phyloP scores from a whole-genome alignment of 2,888 invertebrate species.

The Chalcis sispes region DNA sequence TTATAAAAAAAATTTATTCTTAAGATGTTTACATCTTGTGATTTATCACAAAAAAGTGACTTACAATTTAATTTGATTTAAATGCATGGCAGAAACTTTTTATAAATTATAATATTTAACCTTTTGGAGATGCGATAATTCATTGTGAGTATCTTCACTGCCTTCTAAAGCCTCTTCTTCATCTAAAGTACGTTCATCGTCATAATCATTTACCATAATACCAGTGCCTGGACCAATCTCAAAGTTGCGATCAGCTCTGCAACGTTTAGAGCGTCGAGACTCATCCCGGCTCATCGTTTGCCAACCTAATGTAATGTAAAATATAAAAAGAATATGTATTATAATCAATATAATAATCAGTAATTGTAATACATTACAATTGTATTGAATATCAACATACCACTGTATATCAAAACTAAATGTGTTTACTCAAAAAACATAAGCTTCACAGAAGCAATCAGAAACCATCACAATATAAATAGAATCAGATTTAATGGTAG shows the following conservation, averaged over 20 bases:
- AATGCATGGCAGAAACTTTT: background rate
- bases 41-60: background rate
- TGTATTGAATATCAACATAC: conserved; percentile 1
- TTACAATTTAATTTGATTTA: background rate
- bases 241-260: conserved; percentile 77
- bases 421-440: background rate
- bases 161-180: conserved; percentile 97
- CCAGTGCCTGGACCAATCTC: conserved; percentile 95
- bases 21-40: too few relatives aligned
- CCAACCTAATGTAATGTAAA: background rate
- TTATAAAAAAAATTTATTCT: background rate
- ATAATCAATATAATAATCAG: too few relatives aligned
- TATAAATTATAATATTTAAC: too few relatives aligned
- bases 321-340: too few relatives aligned
- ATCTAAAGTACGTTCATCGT: conserved; percentile 96
- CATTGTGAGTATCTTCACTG: conserved; percentile 91
- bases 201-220: conserved; percentile 98
- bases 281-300: conserved; percentile 58
- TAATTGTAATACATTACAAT: too few relatives aligned
- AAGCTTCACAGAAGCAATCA: conserved; percentile 5
- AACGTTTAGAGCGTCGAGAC: conserved; percentile 59
- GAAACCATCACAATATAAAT: background rate
- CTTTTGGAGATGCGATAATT: conserved; percentile 91
- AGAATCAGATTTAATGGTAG: background rate
- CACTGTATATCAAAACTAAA: conserved; percentile 11